phyloP scores from a whole-genome alignment of 2,113 vertebrate genomes.

The Calidris pugnax region DNA sequence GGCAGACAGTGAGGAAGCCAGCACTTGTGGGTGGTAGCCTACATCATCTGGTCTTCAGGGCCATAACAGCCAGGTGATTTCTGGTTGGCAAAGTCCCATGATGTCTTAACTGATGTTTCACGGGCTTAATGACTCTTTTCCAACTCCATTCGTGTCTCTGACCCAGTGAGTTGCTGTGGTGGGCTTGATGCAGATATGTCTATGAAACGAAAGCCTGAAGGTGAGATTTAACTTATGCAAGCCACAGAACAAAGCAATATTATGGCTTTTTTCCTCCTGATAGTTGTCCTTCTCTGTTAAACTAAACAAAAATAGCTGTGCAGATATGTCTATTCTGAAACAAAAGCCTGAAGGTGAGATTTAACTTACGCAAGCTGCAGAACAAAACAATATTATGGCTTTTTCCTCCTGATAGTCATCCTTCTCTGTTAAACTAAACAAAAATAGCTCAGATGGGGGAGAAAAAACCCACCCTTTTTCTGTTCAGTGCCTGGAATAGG shows the following conservation, averaged over 20 bases:
- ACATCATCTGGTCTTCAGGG: not conserved
- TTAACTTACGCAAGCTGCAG: not conserved
- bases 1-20: not conserved
- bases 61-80: not conserved
- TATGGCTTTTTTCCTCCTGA: not conserved
- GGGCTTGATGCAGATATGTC: not conserved
- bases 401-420: not conserved
- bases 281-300: not conserved
- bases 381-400: rapidly evolving
- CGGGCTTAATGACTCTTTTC: not conserved
- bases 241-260: not conserved
- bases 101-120: not conserved
- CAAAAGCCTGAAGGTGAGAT: not conserved
- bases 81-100: not conserved
- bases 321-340: not conserved
- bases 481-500: not conserved
- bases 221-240: not conserved
- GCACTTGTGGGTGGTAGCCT: not conserved
- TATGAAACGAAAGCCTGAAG: not conserved
- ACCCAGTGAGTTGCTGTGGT: not conserved
- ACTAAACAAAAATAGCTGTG: not conserved
- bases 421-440: not conserved
- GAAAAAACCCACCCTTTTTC: not conserved
- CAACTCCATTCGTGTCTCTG: not conserved
- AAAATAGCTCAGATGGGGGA: not conserved